Percentiles rank a stretch among this genome's conserved stretches.
These are phyloP conservation scores for Phortica magna DNA, from an alignment of 2,888 invertebrate species.

Conservation along the genomic window DNA sequence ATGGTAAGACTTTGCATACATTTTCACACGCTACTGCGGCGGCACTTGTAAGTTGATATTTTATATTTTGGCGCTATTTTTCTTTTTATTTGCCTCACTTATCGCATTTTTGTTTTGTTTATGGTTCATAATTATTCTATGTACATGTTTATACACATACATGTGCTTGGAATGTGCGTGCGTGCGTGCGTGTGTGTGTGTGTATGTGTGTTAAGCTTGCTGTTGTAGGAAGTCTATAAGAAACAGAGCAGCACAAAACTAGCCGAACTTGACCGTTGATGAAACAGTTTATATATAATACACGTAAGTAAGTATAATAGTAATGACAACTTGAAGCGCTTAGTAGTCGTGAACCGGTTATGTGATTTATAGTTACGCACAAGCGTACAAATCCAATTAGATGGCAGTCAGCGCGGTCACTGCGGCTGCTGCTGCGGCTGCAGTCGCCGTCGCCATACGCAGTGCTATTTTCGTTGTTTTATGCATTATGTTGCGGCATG, in stretches of 20 bases:
- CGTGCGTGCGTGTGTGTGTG: slow-evolving; percentile 19
- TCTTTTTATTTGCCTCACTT: slow-evolving; percentile 43
- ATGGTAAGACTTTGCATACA: slow-evolving; percentile 54
- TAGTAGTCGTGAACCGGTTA: slow-evolving; percentile 35
- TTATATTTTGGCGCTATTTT: slow-evolving; percentile 39
- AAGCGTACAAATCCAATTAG: slow-evolving; percentile 73
- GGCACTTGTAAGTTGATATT: slow-evolving; percentile 64
- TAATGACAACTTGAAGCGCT: neutral
- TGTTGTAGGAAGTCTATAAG: neutral
- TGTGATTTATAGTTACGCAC: slow-evolving; percentile 73
- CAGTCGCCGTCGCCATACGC: too few relatives aligned
- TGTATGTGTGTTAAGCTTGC: neutral
- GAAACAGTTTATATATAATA: slow-evolving; percentile 17
- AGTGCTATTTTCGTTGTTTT: neutral
- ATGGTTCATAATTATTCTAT: slow-evolving; percentile 58
- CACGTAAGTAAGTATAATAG: neutral
- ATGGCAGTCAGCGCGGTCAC: slow-evolving; percentile 39
- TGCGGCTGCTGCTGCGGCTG: too few relatives aligned
- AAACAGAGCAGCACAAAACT: neutral
- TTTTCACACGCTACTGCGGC: slow-evolving; percentile 61
- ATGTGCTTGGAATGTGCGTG: slow-evolving; percentile 9
- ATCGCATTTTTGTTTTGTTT: slow-evolving; percentile 63
- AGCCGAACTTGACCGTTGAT: slow-evolving; percentile 23
- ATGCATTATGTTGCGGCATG: too few relatives aligned
- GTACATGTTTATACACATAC: slow-evolving; percentile 26